Percentiles rank a stretch among this genome's conserved stretches.
These are phyloP conservation scores for Aptenodytes patagonicus DNA, from an alignment of 2,113 vertebrate genomes.

Conservation along the genomic window DNA sequence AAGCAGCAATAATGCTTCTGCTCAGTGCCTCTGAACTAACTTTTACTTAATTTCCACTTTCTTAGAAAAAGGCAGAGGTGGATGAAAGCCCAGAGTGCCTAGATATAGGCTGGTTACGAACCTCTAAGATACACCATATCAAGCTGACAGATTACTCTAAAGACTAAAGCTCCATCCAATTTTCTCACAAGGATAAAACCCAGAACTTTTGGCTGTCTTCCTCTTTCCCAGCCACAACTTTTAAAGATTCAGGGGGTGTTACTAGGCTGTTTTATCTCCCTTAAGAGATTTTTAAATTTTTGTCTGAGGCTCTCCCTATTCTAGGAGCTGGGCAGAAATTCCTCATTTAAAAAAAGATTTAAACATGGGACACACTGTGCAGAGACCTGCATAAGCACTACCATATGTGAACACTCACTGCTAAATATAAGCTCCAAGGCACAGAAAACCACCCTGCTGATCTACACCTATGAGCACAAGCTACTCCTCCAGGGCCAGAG, in stretches of 20 bases:
- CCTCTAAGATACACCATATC: neutral
- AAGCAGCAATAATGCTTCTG: neutral
- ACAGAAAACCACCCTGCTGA: neutral
- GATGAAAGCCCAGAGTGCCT: neutral
- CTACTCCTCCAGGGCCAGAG: neutral
- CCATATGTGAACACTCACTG: neutral
- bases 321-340: neutral
- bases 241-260: neutral
- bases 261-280: neutral
- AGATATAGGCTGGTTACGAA: neutral
- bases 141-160: neutral
- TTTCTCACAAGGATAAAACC: neutral
- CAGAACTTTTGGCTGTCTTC: neutral
- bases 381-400: neutral
- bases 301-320: neutral
- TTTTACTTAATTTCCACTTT: neutral
- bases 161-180: neutral
- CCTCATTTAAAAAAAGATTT: neutral
- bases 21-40: neutral
- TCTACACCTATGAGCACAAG: neutral
- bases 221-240: neutral
- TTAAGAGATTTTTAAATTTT: neutral
- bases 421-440: neutral
- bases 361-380: neutral
- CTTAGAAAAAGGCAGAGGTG: neutral